Evolutionary conservation across 2,888 invertebrate genomes (phyloP).

Genomic region (Artemia sp.): DNA sequence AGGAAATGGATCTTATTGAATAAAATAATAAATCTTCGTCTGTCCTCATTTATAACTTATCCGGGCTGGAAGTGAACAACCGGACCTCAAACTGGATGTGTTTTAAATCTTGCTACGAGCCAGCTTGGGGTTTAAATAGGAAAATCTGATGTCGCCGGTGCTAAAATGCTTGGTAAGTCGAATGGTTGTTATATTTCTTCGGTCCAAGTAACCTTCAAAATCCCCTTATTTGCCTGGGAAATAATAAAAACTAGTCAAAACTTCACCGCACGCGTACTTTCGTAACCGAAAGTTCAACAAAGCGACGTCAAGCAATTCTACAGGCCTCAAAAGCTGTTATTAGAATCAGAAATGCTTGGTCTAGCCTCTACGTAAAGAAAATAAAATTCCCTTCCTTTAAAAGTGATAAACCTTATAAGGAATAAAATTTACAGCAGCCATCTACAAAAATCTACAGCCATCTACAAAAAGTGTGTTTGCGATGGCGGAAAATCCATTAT

Average conservation of each 20-base stretch:
- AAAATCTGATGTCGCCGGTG: neutral
- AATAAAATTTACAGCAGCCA: too few species aligned
- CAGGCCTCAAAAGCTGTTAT: constrained; percentile 9
- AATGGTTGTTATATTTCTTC: constrained; percentile 9
- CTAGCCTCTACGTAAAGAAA: too few species aligned
- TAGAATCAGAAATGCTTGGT: neutral
- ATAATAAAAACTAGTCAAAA: too few species aligned
- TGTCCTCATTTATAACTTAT: too few species aligned
- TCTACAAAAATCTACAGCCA: too few species aligned
- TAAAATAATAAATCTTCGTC: too few species aligned
- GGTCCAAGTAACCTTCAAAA: neutral
- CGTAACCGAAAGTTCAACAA: constrained; percentile 4
- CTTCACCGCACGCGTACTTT: constrained; percentile 7
- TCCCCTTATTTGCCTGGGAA: too few species aligned
- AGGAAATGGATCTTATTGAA: neutral
- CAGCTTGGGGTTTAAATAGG: constrained; percentile 13
- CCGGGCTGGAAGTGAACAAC: too few species aligned
- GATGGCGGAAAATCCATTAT: too few species aligned
- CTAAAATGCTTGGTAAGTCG: constrained; percentile 4
- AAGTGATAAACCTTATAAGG: too few species aligned
- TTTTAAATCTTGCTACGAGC: constrained; percentile 9
- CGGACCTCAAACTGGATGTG: neutral
- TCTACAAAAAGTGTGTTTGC: too few species aligned
- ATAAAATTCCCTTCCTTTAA: too few species aligned
- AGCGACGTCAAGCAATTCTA: neutral